phyloP scores from a whole-genome alignment of 2,113 vertebrate genomes.

The Pelobates fuscus region DNA sequence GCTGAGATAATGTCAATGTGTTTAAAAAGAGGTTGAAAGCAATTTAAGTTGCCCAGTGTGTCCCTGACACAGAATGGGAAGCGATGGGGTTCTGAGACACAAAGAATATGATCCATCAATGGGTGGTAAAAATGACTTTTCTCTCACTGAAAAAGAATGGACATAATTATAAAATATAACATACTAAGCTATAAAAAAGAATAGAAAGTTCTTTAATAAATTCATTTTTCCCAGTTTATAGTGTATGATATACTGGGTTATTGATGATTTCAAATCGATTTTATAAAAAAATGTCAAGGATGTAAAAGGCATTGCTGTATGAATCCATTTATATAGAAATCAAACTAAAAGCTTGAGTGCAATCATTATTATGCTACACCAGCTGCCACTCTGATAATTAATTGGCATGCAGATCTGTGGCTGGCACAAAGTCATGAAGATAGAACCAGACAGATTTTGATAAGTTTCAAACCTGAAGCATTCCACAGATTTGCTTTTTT shows the following conservation, averaged over 20 bases:
- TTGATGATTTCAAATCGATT: background rate
- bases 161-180: background rate
- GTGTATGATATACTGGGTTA: no score
- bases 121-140: slow-evolving; percentile 16
- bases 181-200: background rate
- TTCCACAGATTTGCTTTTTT: slow-evolving; percentile 12
- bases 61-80: slow-evolving; percentile 10
- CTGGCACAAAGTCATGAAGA: background rate
- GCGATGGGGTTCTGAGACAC: background rate
- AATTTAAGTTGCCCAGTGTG: slow-evolving; percentile 26
- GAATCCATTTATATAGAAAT: background rate
- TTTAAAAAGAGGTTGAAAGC: slow-evolving; percentile 40
- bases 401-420: background rate
- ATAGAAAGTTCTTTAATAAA: background rate
- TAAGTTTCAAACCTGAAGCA: background rate
- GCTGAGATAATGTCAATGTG: slow-evolving; percentile 41
- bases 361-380: background rate
- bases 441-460: background rate
- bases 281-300: background rate
- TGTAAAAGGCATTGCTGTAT: background rate
- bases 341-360: background rate
- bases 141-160: slow-evolving; percentile 7
- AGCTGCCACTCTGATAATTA: background rate
- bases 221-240: background rate
- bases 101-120: slow-evolving; percentile 9